These are phyloP conservation scores for Peromyscus polionotus DNA, from an alignment of 2,113 vertebrate genomes.

Conservation along the genomic window DNA sequence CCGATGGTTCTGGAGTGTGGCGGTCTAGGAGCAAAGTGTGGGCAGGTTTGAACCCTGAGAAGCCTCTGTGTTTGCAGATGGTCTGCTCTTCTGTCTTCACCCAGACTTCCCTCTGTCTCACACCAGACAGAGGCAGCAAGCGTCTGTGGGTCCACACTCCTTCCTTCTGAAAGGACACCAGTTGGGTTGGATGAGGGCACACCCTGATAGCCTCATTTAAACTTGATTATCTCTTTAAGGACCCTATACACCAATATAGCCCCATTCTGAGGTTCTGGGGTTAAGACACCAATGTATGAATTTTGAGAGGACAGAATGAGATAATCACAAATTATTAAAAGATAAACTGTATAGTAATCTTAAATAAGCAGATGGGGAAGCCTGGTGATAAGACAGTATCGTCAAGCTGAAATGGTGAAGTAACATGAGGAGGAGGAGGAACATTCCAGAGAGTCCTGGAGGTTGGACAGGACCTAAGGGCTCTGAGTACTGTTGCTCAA, in stretches of 20 bases:
- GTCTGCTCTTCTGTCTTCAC: background rate
- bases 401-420: background rate
- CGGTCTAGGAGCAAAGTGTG: background rate
- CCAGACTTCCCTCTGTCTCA: background rate
- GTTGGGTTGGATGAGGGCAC: background rate
- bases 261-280: background rate
- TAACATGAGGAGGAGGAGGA: background rate
- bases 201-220: background rate
- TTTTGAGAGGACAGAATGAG: background rate
- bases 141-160: background rate
- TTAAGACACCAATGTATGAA: background rate
- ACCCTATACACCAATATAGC: background rate
- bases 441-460: background rate
- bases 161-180: background rate
- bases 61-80: background rate
- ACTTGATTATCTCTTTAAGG: background rate
- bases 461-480: background rate
- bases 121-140: background rate
- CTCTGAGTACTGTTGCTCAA: background rate
- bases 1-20: background rate
- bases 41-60: background rate
- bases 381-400: accelerated
- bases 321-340: background rate
- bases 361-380: background rate
- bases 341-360: background rate